These are phyloP conservation scores for Orientallactaga sibirica DNA, from an alignment of 2,797 vertebrate genomes.

Conservation along the genomic window DNA sequence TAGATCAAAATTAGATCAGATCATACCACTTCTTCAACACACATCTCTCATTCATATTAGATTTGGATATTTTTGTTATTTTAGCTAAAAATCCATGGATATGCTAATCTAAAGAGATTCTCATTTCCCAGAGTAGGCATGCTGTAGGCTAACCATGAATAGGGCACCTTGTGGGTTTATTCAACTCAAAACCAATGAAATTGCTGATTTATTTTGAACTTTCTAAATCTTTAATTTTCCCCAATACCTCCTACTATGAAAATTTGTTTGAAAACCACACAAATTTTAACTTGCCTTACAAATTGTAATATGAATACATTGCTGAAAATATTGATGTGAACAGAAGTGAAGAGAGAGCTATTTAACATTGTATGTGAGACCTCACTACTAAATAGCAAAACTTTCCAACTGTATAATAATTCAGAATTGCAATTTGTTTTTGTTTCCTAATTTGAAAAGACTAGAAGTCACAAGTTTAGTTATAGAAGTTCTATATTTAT, in stretches of 20 bases:
- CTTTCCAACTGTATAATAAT: background rate
- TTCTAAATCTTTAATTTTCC: conserved; percentile 1
- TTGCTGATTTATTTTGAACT: background rate
- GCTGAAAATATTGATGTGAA: background rate
- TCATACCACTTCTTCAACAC: background rate
- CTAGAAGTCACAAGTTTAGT: background rate
- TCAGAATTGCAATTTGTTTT: background rate
- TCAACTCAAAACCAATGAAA: background rate
- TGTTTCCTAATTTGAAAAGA: conserved; percentile 9
- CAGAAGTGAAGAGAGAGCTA: background rate
- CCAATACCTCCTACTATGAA: background rate
- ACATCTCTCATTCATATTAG: background rate
- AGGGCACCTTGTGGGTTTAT: background rate
- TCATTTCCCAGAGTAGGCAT: background rate
- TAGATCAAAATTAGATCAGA: background rate
- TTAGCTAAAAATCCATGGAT: background rate
- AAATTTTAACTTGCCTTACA: background rate
- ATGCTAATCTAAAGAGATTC: background rate
- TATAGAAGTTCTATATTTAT: background rate
- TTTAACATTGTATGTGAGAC: background rate
- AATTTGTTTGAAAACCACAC: background rate
- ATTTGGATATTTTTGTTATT: background rate
- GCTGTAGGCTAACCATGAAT: no score
- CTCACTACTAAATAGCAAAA: background rate
- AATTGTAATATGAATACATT: background rate